Evolutionary conservation across 2,113 vertebrate species (phyloP).

Genomic region (Danionella cerebrum): DNA sequence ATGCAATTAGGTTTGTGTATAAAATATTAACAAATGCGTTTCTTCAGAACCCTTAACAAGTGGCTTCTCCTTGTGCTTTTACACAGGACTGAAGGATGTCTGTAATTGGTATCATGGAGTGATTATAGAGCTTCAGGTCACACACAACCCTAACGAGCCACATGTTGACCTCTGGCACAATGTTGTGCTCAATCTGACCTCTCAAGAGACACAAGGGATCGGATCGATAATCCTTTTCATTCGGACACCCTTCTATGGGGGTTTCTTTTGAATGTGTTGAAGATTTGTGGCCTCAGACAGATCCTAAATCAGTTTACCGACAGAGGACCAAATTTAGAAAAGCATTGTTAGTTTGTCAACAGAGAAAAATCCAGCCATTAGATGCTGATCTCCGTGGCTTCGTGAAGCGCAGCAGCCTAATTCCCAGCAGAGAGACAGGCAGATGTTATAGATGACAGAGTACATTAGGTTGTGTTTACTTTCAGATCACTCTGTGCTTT

Average conservation of each 20-base stretch:
- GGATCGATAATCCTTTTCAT: conserved; percentile 2
- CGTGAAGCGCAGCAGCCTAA: background rate
- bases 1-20: background rate
- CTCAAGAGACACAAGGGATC: background rate
- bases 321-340: background rate
- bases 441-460: conserved; percentile 6
- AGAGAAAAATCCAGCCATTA: conserved; percentile 2
- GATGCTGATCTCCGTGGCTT: background rate
- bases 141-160: background rate
- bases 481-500: too few relatives aligned
- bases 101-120: background rate
- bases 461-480: too few relatives aligned
- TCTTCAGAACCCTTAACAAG: background rate
- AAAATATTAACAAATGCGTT: background rate
- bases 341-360: conserved; percentile 4
- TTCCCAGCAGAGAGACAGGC: background rate
- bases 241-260: background rate
- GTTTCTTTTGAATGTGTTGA: background rate
- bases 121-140: conserved; percentile 26
- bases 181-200: background rate
- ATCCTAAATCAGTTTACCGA: background rate
- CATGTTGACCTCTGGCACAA: background rate
- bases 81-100: background rate
- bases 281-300: background rate
- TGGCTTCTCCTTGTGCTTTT: background rate